phyloP scores from a whole-genome alignment of 2,113 vertebrate genomes.

The Alouatta palliata region DNA sequence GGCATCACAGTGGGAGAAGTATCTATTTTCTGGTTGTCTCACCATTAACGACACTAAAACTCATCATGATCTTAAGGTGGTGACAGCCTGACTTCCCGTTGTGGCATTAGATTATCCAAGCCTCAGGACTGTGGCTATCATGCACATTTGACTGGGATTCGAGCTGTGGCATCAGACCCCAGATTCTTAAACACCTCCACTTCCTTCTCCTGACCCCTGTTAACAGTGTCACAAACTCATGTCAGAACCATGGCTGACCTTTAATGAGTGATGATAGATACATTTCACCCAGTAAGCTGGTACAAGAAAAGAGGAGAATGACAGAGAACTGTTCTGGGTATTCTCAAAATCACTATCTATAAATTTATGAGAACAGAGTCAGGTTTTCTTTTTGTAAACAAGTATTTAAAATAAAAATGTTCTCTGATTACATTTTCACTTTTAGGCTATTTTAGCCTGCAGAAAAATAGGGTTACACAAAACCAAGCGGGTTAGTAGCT shows the following conservation, averaged over 20 bases:
- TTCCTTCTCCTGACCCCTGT: not conserved
- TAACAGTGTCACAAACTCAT: not conserved
- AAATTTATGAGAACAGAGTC: not conserved
- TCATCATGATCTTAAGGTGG: not conserved
- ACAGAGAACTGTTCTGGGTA: not conserved
- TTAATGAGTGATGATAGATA: not conserved
- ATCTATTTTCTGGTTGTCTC: not conserved
- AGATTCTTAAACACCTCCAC: not conserved
- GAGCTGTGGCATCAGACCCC: not conserved
- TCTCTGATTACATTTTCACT: not conserved
- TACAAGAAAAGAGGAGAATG: not conserved
- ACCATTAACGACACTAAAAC: not conserved
- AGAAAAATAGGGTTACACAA: not conserved
- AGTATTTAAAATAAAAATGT: not conserved
- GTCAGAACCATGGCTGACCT: not conserved
- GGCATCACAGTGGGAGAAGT: no score
- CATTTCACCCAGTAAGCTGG: not conserved
- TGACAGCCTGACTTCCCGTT: not conserved
- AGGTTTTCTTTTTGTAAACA: not conserved
- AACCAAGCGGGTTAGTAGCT: not conserved
- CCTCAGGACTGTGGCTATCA: not conserved
- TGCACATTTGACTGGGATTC: no score
- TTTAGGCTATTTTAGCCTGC: not conserved
- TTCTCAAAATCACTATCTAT: not conserved
- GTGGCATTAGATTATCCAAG: not conserved